Evolutionary conservation across 2,888 invertebrate genomes (phyloP).

Genomic region (Sisyra nigra): DNA sequence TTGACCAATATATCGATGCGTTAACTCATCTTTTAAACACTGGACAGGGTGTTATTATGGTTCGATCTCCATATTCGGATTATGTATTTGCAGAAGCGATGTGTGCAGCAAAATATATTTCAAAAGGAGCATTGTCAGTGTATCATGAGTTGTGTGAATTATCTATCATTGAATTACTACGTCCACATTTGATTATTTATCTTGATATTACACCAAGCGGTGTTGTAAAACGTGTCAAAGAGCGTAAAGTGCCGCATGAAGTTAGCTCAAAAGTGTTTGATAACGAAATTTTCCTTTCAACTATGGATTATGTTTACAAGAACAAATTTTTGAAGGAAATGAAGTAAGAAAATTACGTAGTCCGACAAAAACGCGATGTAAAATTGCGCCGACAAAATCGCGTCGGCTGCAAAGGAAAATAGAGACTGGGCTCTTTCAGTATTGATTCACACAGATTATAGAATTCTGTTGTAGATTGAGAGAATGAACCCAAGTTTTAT

Average conservation of each 20-base stretch:
- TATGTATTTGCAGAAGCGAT: slow-evolving; percentile 75
- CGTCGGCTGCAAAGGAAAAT: no score
- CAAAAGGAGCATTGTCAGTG: slow-evolving; percentile 37
- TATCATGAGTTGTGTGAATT: slow-evolving; percentile 53
- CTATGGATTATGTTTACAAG: slow-evolving; percentile 66
- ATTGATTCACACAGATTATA: no score
- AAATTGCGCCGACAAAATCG: no score
- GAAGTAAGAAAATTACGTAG: slow-evolving; percentile 28
- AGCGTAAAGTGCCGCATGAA: slow-evolving; percentile 52
- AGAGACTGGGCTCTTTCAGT: no score
- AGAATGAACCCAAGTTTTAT: no score
- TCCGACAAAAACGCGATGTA: no score
- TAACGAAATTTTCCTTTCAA: slow-evolving; percentile 36
- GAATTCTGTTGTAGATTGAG: no score
- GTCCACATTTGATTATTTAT: slow-evolving; percentile 84
- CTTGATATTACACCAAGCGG: slow-evolving; percentile 65
- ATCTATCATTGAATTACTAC: slow-evolving; percentile 51
- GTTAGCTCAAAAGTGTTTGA: slow-evolving; percentile 53
- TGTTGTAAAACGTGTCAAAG: slow-evolving; percentile 54
- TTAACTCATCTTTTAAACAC: slow-evolving; percentile 79
- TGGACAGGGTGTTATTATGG: slow-evolving; percentile 86
- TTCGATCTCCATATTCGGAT: slow-evolving; percentile 69
- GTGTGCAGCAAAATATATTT: slow-evolving; percentile 52
- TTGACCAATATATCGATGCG: slow-evolving; percentile 65
- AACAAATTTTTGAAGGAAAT: slow-evolving; percentile 61